Evolutionary conservation across 2,797 vertebrate species (phyloP).

Genomic region (Arctocebus calabarensis): DNA sequence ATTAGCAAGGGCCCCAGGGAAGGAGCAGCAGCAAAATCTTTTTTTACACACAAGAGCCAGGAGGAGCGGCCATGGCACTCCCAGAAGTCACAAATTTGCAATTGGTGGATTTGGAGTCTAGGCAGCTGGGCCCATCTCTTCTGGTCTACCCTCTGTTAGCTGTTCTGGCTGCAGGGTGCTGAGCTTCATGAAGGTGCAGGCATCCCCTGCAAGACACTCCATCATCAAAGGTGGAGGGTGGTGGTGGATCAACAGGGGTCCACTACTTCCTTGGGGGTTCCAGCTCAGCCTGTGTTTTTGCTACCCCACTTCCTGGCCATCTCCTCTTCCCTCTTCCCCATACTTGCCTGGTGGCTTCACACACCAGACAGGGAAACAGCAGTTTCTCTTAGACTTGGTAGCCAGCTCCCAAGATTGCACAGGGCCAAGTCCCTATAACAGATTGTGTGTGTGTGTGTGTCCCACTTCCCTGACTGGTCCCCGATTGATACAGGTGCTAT

Average conservation of each 20-base stretch:
- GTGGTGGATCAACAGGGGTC: background rate
- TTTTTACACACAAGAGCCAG: accelerated
- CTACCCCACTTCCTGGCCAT: background rate
- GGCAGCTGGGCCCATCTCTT: background rate
- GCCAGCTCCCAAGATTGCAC: accelerated
- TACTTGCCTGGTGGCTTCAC: background rate
- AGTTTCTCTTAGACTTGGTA: background rate
- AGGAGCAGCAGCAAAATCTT: no score
- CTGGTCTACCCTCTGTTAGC: background rate
- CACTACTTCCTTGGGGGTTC: accelerated
- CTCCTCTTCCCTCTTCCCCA: background rate
- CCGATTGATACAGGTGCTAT: background rate
- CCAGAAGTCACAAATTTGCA: background rate
- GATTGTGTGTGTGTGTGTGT: background rate
- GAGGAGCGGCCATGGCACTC: accelerated
- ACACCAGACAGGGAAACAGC: background rate
- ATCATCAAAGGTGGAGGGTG: background rate
- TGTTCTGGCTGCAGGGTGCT: background rate
- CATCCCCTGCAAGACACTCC: accelerated
- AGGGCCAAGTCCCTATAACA: no score
- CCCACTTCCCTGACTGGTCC: background rate
- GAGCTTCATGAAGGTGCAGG: background rate
- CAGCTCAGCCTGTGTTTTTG: background rate
- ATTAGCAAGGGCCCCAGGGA: no score
- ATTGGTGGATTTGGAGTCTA: background rate